A percentile compares a stretch with the other conserved stretches of the same genome.
phyloP scores from a whole-genome alignment of 2,888 invertebrate genomes.

The Neocrepidodera transversa region DNA sequence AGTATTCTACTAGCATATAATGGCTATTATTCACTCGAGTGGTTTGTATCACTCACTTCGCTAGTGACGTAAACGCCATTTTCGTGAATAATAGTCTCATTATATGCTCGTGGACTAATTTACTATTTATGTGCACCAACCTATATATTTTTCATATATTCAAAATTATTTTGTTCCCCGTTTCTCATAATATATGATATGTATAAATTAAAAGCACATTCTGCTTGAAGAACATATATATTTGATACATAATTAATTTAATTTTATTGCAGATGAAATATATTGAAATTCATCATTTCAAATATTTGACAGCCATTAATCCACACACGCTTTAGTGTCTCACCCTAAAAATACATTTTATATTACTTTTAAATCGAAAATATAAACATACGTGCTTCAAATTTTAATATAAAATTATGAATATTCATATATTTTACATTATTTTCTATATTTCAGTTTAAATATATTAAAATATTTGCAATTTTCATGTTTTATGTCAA shows the following conservation, averaged over 20 bases:
- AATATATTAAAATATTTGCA: neutral
- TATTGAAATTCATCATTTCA: neutral
- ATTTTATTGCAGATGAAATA: neutral
- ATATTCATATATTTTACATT: constrained; percentile 12
- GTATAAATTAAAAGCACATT: neutral
- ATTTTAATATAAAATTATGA: constrained; percentile 1
- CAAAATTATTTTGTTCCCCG: no score
- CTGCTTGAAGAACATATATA: neutral
- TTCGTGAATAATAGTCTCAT: no score
- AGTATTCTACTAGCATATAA: no score
- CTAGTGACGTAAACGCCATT: no score
- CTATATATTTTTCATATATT: no score
- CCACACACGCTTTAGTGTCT: neutral
- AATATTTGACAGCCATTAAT: neutral
- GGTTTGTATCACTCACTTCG: no score
- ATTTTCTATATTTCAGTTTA: neutral
- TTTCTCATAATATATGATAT: neutral
- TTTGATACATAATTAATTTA: neutral
- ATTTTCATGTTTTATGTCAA: neutral
- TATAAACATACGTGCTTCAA: neutral
- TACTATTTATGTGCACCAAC: no score
- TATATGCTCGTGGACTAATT: no score
- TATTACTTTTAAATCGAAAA: neutral
- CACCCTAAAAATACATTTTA: neutral
- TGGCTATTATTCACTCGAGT: no score